Base-by-base conservation (phyloP, 2,888 invertebrate species). In the Drosophila phalerata region DNA sequence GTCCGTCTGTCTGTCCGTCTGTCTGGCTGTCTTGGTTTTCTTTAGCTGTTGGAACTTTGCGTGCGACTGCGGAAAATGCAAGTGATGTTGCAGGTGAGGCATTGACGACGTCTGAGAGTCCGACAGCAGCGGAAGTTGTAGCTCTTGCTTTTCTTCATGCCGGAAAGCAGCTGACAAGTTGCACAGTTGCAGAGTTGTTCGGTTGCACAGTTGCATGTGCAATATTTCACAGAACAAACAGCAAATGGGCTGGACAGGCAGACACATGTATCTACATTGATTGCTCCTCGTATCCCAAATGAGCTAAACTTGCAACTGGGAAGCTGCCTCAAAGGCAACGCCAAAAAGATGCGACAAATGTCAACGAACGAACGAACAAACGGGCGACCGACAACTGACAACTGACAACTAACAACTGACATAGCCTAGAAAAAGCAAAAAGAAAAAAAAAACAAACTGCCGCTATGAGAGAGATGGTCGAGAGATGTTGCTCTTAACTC, bases 271-370 rank as follows among this genome's bases (percentile, higher is more conserved):
- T 61, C 55, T 60, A 67, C 77, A 79, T 86, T 84, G 86, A 81
- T 84, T 71, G 67, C 66, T 43, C 28, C 66, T 43, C 28, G 61
- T 58, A 32, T 60, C 61, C 51, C 69, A 58, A 55, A 68, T 62
- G 61, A 69, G 74, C 56, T 60, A 71, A 38, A 22, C 30, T 49
- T 11, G 40, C 45, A 43, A 1, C 15, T 30, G 48, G 5, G 13
- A 19, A 32, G 17, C 13, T 49, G 32, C 17, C 58, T 28, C 11
- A n/a, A 47, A 34, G 61, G 25, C 63, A 67, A 45, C 49, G 43
- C 58, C 74, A 79, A 73, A 75, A 81, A 74, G 79, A 70, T 78
- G 87, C 85, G 80, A 82, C 81, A 84, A 82, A 69, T 87, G 87
- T 79, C 84, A 84, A 68, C 81, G 73, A 79, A 69, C 63, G 73